Base-by-base conservation (phyloP, 2,113 vertebrate species). In the Dinomys branickii region DNA sequence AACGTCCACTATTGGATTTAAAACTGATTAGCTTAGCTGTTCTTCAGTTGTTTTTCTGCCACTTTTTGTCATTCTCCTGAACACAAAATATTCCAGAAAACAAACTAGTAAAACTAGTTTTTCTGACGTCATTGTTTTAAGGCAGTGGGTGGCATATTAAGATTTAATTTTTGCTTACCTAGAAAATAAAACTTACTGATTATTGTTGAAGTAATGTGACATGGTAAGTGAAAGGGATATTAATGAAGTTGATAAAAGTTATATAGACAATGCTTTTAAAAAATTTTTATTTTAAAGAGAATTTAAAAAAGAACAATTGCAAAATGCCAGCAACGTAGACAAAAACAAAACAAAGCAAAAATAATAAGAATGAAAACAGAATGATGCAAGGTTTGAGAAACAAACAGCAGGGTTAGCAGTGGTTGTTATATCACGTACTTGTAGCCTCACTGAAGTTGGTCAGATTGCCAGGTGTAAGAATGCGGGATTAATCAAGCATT, bases 141-240 rank as follows among this genome's bases (percentile, higher is more conserved):
- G 33, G 16, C 91, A 56, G 30, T 54, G 69, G 24, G 33, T 50
- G 71, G 17, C 56, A 22, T 41, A 41, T 95, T 96, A 94, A 33
- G 94, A 96, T 92, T 71, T 54, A 94, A 47, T 81, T 96, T 84
- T 78, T 9, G 5, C 91, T 81, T 7, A 87, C 20, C 54, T 44
- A 90, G n/a, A 81, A 3, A 88, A 22, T 92, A 73, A 86, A 93
- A 84, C 33, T 69, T 50, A 83, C 54, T 95, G 50, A 86, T 91
- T 82, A 92, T 81, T 71, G 13, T 86, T 94, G 85, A 94, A 84
- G 56, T 89, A 90, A 58, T 81, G 65, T 96, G 91, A 96, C 97
- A 95, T 98, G 98, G 97, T 90, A 94, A 97, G 95, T 98, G 94
- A 97, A 98, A 98, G 98, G 98, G 97, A 84, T 88, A 94, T 97